Base-by-base conservation (phyloP, 2,797 vertebrate genomes). In the Karalla daura region DNA sequence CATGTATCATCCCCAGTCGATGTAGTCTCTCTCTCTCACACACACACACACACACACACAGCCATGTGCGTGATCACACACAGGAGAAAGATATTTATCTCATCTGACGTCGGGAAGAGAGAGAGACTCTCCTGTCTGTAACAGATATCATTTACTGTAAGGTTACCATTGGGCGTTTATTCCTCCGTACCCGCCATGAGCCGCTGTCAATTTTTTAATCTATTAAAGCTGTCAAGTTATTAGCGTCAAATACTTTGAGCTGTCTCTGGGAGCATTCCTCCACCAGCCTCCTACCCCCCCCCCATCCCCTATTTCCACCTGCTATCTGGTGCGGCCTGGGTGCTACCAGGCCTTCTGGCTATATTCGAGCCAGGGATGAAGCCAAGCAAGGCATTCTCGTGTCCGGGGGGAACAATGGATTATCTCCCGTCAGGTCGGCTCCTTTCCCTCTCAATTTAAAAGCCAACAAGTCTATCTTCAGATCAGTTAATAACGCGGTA, bases 401-500 rank as follows among this genome's bases (percentile, higher is more conserved):
- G 54, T 74, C 77, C 63, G 18, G 41, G 0, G 76, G 83, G 63
- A 74, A 75, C 70, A 81, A 80, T 79, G 60, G 82, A 76, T 89
- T 84, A 88, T 85, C 80, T 68, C 41, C 69, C 73, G 76, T 76
- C 79, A 67, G 46, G 56, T 80, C 78, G 61, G 51, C 74, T 78
- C 58, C 69, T 76, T 74, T 78, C 64, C 65, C 24, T 75, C 77
- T 76, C 79, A 78, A 75, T 88, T 83, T 85, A 71, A 86, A 88
- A 87, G 46, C 79, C 79, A 88, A 89, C 82, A 90, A 85, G 64
- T 76, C 85, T 88, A 86, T 91, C 85, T 70, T 52, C 46, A 70
- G 76, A 89, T 91, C 86, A 82, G 88, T 86, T 90, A 91, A 85
- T 89, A 87, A 88, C 84, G 47, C 50, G 50, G 64, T 55, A 79